These are phyloP conservation scores for Nansenia antarctica DNA, from an alignment of 2,113 vertebrate genomes.

Conservation along the genomic window DNA sequence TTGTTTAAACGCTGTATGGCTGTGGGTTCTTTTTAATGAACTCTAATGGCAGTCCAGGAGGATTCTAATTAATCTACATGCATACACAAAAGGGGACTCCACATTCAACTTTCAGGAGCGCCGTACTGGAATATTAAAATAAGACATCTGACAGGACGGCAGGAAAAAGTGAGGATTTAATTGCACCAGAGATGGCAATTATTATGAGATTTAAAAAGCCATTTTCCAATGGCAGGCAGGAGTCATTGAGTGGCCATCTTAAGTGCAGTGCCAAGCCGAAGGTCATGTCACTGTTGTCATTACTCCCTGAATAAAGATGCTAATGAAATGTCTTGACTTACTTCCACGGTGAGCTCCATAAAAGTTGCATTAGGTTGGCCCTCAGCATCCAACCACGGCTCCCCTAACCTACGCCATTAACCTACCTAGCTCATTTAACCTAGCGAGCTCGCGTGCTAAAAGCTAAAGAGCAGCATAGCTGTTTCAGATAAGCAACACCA, in stretches of 20 bases:
- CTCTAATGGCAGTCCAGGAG: slow-evolving; percentile 74
- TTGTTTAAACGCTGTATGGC: slow-evolving; percentile 75
- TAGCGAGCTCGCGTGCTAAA: no score
- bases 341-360: slow-evolving; percentile 33
- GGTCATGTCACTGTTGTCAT: slow-evolving; percentile 68
- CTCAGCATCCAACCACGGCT: no score
- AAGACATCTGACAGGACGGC: slow-evolving; percentile 68
- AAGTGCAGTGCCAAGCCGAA: slow-evolving; percentile 66
- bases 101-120: slow-evolving; percentile 41
- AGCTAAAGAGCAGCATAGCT: no score
- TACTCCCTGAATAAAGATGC: slow-evolving; percentile 66
- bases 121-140: slow-evolving; percentile 61
- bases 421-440: no score
- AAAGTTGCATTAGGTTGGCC: no score
- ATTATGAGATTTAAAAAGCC: slow-evolving; percentile 72
- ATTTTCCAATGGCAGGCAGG: slow-evolving; percentile 67
- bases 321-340: slow-evolving; percentile 70
- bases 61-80: slow-evolving; percentile 74
- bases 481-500: no score
- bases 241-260: slow-evolving; percentile 64
- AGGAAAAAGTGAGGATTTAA: slow-evolving; percentile 71
- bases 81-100: slow-evolving; percentile 14
- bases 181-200: slow-evolving; percentile 77
- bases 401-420: no score
- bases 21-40: slow-evolving; percentile 73